A percentile compares a stretch with the other conserved stretches of the same genome.
phyloP scores from a whole-genome alignment of 2,888 invertebrate genomes.

The Pristionchus exspectatus region DNA sequence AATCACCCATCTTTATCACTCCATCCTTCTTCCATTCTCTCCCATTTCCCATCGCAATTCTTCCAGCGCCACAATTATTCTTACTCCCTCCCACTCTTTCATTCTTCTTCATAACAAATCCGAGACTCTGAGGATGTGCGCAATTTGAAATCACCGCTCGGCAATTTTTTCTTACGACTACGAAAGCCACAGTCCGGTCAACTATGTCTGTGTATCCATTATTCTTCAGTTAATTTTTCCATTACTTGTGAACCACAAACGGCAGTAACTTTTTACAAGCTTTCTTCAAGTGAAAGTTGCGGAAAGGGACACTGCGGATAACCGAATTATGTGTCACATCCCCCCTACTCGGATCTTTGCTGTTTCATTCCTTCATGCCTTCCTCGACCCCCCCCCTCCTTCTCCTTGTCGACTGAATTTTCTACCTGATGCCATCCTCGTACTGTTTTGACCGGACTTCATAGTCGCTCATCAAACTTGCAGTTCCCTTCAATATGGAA shows the following conservation, averaged over 20 bases:
- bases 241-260: background rate
- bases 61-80: background rate
- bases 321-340: slow-evolving; percentile 3
- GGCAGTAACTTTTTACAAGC: background rate
- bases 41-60: background rate
- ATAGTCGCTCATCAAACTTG: too few species aligned
- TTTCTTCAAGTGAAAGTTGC: background rate
- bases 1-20: background rate
- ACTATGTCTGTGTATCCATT: background rate
- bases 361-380: background rate
- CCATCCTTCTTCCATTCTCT: background rate
- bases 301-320: background rate
- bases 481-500: too few species aligned
- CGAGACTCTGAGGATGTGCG: slow-evolving; percentile 5
- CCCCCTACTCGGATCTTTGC: background rate
- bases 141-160: background rate
- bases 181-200: background rate
- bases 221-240: background rate
- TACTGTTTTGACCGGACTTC: too few species aligned
- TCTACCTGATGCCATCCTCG: too few species aligned
- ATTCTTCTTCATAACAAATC: background rate
- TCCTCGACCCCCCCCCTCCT: too few species aligned
- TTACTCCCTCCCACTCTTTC: background rate
- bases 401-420: too few species aligned
- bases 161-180: background rate